A percentile compares a stretch with the other conserved stretches of the same genome.
These are phyloP conservation scores for Fukomys damarensis DNA, from an alignment of 2,113 vertebrate genomes.

Conservation along the genomic window DNA sequence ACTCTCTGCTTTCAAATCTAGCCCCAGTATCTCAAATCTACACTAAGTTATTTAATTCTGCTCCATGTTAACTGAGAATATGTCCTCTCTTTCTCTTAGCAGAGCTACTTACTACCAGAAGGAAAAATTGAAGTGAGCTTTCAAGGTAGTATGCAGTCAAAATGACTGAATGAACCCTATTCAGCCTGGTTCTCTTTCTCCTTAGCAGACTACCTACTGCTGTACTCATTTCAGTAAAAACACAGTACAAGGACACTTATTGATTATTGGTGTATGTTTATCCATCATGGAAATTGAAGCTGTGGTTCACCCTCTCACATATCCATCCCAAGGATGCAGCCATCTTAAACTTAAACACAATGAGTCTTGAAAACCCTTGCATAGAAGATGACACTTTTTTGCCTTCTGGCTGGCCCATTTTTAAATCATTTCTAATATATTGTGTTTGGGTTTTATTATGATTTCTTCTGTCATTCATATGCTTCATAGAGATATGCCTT, in stretches of 20 bases:
- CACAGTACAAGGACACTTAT: background rate
- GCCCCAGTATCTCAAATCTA: background rate
- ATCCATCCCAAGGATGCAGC: background rate
- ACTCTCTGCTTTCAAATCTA: background rate
- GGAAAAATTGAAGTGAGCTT: background rate
- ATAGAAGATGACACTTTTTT: background rate
- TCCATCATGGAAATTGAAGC: background rate
- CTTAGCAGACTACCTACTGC: background rate
- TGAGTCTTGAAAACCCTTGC: background rate
- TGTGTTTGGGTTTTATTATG: background rate
- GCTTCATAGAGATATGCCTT: background rate
- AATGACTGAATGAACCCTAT: background rate
- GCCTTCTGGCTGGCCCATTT: background rate
- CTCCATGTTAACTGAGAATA: background rate
- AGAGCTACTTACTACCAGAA: background rate
- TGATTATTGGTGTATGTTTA: background rate
- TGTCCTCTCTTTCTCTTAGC: background rate
- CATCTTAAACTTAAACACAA: background rate
- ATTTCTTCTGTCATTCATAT: slow-evolving; percentile 2
- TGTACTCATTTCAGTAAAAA: background rate
- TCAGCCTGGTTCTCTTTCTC: background rate
- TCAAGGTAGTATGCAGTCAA: background rate
- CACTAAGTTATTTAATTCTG: background rate
- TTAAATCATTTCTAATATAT: background rate
- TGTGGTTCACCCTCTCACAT: background rate